Percentiles rank a stretch among this genome's conserved stretches.
phyloP scores from a whole-genome alignment of 2,113 vertebrate species.

The Lagopus muta region DNA sequence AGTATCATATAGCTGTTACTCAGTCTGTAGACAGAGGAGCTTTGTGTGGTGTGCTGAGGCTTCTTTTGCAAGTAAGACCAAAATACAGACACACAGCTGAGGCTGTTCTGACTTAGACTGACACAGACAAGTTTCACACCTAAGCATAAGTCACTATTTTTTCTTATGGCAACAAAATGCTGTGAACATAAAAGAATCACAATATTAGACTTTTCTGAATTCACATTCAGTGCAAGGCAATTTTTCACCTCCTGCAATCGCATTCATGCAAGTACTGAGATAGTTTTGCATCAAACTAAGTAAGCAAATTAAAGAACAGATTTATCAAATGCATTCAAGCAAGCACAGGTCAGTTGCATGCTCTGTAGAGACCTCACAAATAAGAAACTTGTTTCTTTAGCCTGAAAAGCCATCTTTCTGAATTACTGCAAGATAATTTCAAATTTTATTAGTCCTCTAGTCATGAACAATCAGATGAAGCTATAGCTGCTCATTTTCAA shows the following conservation, averaged over 20 bases:
- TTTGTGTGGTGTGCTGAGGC: slow-evolving; percentile 69
- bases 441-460: background rate
- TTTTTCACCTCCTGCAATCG: background rate
- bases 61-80: slow-evolving; percentile 59
- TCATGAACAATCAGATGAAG: background rate
- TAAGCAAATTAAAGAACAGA: background rate
- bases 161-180: slow-evolving; percentile 53
- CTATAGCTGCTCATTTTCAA: background rate
- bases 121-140: slow-evolving; percentile 60
- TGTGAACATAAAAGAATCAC: slow-evolving; percentile 12
- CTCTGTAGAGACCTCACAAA: background rate
- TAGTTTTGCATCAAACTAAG: background rate
- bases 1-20: slow-evolving; percentile 81
- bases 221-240: background rate
- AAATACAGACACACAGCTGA: slow-evolving; percentile 63
- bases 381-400: background rate
- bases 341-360: background rate
- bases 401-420: background rate
- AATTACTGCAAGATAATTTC: background rate
- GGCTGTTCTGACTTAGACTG: slow-evolving; percentile 40
- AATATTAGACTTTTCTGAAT: background rate
- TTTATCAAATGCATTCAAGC: background rate
- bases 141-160: slow-evolving; percentile 60
- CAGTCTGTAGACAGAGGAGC: slow-evolving; percentile 77
- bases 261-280: background rate